Evolutionary conservation across 1,140 invertebrate genomes (phyloP).

Genomic region (Lepidurus couesii): DNA sequence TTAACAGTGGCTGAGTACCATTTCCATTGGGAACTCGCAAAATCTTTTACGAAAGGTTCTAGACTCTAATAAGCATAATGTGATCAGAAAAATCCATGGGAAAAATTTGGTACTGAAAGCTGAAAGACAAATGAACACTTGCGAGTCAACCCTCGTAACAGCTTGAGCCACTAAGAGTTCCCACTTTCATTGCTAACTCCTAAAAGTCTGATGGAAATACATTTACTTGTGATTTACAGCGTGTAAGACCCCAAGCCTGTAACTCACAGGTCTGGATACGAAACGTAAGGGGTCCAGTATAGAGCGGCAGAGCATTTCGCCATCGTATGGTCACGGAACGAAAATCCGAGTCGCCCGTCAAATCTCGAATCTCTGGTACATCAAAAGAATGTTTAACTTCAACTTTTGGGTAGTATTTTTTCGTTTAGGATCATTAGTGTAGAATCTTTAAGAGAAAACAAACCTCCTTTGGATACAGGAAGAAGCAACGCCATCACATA

Average conservation of each 20-base stretch:
- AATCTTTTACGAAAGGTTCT: constrained; percentile 1
- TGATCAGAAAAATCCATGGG: not conserved
- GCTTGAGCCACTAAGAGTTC: not conserved
- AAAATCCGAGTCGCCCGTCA: not conserved
- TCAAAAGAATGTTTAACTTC: not conserved
- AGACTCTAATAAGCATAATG: not conserved
- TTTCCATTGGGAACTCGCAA: constrained; percentile 2
- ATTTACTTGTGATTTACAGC: constrained; percentile 14
- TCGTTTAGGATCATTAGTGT: too few species aligned
- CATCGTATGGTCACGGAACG: not conserved
- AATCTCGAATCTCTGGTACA: not conserved
- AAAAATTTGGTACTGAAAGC: not conserved
- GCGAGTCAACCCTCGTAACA: too few species aligned
- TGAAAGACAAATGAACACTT: too few species aligned
- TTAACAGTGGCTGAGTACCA: constrained; percentile 6
- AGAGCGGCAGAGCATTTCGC: not conserved
- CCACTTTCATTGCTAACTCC: not conserved
- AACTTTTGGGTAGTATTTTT: not conserved
- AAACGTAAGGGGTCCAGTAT: not conserved
- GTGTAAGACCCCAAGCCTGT: not conserved
- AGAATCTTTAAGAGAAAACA: too few species aligned
- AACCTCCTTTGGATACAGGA: too few species aligned
- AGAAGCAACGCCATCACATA: too few species aligned
- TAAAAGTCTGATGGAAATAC: not conserved
- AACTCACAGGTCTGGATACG: not conserved